Conservation (phyloP, 92 coral and sea anemone genomes). For the Porites evermanni region DNA sequence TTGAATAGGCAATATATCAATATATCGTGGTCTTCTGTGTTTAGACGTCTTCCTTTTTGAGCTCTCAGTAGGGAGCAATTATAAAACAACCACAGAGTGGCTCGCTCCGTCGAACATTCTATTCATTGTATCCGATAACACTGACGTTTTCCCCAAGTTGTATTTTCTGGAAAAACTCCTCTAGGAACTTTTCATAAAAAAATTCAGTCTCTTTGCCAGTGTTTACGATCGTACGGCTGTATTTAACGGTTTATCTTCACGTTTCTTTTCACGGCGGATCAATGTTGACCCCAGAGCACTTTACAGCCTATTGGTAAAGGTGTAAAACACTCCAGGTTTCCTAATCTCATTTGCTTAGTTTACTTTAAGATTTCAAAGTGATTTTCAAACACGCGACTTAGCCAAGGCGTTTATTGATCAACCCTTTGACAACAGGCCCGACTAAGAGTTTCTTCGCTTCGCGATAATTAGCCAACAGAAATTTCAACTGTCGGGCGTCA, state of each 20-base stretch:
- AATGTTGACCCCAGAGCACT: conserved; percentile 42
- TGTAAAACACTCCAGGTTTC: conserved; percentile 45
- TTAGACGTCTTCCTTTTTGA: conserved; percentile 32
- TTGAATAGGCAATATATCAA: not conserved
- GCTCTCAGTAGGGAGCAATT: conserved; percentile 77
- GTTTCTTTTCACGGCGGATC: conserved; percentile 9
- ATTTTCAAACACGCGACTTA: conserved; percentile 35
- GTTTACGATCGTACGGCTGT: conserved; percentile 22
- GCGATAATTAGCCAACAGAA: conserved; percentile 32
- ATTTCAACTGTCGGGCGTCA: conserved; percentile 41
- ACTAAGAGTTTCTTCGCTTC: conserved; percentile 10
- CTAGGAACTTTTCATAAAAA: not conserved
- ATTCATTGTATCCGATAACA: conserved; percentile 17
- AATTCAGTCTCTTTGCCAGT: not conserved
- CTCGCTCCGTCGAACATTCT: conserved; percentile 16
- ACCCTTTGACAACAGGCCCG: not conserved
- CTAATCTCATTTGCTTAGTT: conserved; percentile 54
- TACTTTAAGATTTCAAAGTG: conserved; percentile 38
- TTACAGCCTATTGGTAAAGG: conserved; percentile 39
- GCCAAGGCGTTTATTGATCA: conserved; percentile 14
- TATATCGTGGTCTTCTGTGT: conserved; percentile 14
- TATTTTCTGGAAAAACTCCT: not conserved
- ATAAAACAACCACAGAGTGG: conserved; percentile 57
- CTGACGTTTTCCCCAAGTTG: not conserved
- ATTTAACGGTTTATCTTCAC: conserved; percentile 14